Percentiles rank a stretch among this genome's conserved stretches.
phyloP scores from a whole-genome alignment of 1,140 invertebrate genomes.

The Drosophila cardini region DNA sequence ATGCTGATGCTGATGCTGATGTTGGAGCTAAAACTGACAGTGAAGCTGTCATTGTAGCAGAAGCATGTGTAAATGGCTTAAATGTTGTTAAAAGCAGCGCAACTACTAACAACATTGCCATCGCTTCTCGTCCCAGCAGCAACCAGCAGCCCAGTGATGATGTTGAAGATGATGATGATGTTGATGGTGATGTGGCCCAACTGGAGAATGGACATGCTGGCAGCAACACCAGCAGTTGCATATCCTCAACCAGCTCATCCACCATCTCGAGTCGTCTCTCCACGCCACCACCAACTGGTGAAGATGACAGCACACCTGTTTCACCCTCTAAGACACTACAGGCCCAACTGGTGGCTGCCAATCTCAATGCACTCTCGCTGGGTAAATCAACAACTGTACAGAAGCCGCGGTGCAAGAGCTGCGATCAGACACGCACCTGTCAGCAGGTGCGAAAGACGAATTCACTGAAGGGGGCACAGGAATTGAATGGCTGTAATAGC shows the following conservation, averaged over 20 bases:
- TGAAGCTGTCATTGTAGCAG: constrained; percentile 15
- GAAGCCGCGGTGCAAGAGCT: constrained; percentile 51
- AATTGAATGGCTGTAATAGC: constrained; percentile 45
- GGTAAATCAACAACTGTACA: constrained; percentile 28
- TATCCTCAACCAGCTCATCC: constrained; percentile 56
- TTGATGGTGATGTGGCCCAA: constrained; percentile 41
- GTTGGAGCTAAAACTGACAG: constrained; percentile 12
- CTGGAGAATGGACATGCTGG: constrained; percentile 39
- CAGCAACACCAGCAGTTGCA: constrained; percentile 48
- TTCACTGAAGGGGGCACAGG: constrained; percentile 70
- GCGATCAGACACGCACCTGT: constrained; percentile 62
- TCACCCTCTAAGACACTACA: constrained; percentile 75
- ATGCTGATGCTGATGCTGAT: background rate
- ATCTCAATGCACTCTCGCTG: constrained; percentile 62
- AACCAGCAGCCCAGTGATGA: constrained; percentile 68
- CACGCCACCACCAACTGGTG: constrained; percentile 78
- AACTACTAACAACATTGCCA: constrained; percentile 75
- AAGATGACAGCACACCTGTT: constrained; percentile 77
- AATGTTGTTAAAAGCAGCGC: constrained; percentile 56
- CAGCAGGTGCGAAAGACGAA: constrained; percentile 73
- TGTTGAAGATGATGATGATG: constrained; percentile 45
- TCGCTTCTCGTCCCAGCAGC: constrained; percentile 76
- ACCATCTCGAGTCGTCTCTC: constrained; percentile 75
- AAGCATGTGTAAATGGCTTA: constrained; percentile 72
- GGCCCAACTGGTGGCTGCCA: constrained; percentile 66